Conservation (phyloP, 2,113 vertebrate genomes). For the Tylochromis polylepis region DNA sequence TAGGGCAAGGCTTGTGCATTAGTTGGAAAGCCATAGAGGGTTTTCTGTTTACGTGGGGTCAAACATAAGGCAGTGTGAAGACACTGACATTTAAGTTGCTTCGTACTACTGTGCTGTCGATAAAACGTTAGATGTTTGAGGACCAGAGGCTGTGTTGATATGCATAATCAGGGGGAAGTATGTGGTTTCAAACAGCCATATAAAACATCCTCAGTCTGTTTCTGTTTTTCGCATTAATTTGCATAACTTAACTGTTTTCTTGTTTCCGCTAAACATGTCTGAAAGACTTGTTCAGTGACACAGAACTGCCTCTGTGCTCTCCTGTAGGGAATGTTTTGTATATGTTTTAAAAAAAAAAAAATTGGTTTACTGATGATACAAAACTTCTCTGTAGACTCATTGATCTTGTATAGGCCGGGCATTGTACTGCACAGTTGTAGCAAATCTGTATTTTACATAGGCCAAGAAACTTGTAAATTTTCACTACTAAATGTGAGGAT, state of each 20-base stretch:
- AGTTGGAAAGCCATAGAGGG: slow-evolving; percentile 7
- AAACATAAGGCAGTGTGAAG: slow-evolving; percentile 4
- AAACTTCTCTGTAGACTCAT: not conserved
- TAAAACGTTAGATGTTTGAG: slow-evolving; percentile 32
- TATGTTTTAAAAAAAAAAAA: not conserved
- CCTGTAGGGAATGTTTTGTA: not conserved
- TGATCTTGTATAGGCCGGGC: not conserved
- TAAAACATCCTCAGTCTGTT: slow-evolving; percentile 41
- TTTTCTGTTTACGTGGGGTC: slow-evolving; percentile 35
- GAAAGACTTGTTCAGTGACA: slow-evolving; percentile 22
- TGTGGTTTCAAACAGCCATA: slow-evolving; percentile 30
- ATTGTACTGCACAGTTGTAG: not conserved
- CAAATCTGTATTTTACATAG: not conserved
- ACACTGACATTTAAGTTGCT: slow-evolving; percentile 53
- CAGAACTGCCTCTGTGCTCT: slow-evolving; percentile 29
- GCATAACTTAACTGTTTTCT: slow-evolving; percentile 57
- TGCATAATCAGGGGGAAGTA: slow-evolving; percentile 46
- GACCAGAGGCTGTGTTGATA: slow-evolving; percentile 30
- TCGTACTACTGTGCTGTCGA: not conserved
- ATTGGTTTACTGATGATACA: rapidly evolving
- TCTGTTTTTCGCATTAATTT: slow-evolving; percentile 62
- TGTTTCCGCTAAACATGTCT: slow-evolving; percentile 1
- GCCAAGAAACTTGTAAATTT: not conserved
- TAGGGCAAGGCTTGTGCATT: slow-evolving; percentile 21
- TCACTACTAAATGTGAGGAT: not conserved